phyloP scores from a whole-genome alignment of 2,113 vertebrate genomes.

The Echinops telfairi region DNA sequence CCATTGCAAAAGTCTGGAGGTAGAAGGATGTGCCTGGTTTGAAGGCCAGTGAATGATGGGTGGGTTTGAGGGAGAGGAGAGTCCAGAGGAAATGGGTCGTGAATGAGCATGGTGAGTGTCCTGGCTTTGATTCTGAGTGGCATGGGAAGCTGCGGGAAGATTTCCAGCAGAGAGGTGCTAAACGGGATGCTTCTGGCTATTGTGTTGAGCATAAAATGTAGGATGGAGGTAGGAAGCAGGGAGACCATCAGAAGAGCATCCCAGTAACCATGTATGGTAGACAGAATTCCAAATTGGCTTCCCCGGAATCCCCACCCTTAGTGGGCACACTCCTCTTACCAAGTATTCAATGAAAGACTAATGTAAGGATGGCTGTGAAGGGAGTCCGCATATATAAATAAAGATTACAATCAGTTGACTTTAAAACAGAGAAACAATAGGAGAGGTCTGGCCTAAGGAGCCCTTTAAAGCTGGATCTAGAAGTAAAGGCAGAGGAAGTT shows the following conservation, averaged over 20 bases:
- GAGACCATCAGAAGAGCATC: neutral
- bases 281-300: neutral
- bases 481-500: neutral
- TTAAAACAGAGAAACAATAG: neutral
- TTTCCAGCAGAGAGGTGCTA: neutral
- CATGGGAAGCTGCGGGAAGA: neutral
- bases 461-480: neutral
- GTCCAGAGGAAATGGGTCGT: constrained; percentile 1
- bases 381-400: constrained; percentile 8
- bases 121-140: neutral
- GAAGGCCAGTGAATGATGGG: neutral
- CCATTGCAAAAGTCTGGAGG: neutral
- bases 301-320: neutral
- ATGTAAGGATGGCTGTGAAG: neutral
- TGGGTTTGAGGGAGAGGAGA: neutral
- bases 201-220: neutral
- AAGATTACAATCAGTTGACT: neutral
- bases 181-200: neutral
- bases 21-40: neutral
- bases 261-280: neutral
- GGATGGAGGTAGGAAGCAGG: neutral
- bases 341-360: neutral
- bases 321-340: neutral
- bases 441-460: neutral
- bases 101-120: neutral